Percentiles rank a stretch among this genome's conserved stretches.
Evolutionary conservation across 2,113 vertebrate species (phyloP).

Genomic region (Sander vitreus): DNA sequence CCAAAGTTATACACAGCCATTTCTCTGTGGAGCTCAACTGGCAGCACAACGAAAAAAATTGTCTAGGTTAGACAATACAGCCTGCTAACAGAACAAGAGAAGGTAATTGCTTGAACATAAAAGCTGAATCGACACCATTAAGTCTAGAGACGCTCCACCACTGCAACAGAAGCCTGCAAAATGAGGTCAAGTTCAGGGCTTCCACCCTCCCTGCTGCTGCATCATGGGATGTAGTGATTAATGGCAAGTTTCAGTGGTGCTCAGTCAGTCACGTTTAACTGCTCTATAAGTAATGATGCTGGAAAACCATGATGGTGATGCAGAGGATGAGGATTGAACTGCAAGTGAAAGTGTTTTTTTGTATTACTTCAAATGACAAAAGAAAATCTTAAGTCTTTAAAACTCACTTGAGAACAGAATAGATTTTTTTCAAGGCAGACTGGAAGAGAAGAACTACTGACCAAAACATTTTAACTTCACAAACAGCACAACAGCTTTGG

Average conservation of each 20-base stretch:
- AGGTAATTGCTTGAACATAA: constrained; percentile 31
- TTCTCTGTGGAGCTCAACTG: constrained; percentile 1
- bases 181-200: constrained; percentile 37
- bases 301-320: background rate
- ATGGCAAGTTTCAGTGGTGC: constrained; percentile 18
- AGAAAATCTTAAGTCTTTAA: background rate
- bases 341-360: background rate
- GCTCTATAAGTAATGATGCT: constrained; percentile 8
- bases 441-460: background rate
- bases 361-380: background rate
- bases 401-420: background rate
- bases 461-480: background rate
- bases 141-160: background rate
- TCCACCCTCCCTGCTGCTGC: constrained; percentile 16
- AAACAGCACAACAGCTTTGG: constrained; percentile 16
- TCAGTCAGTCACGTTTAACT: constrained; percentile 1
- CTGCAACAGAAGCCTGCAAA: constrained; percentile 39
- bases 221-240: constrained; percentile 41
- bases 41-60: constrained; percentile 8
- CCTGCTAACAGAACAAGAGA: background rate
- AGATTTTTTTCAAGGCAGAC: background rate
- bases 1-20: background rate
- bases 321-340: background rate
- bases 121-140: constrained; percentile 28
- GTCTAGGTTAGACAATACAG: background rate